A percentile compares a stretch with the other conserved stretches of the same genome.
These are phyloP conservation scores for Aplidium turbinatum DNA, from an alignment of 23 tunicate genomes.

Conservation along the genomic window DNA sequence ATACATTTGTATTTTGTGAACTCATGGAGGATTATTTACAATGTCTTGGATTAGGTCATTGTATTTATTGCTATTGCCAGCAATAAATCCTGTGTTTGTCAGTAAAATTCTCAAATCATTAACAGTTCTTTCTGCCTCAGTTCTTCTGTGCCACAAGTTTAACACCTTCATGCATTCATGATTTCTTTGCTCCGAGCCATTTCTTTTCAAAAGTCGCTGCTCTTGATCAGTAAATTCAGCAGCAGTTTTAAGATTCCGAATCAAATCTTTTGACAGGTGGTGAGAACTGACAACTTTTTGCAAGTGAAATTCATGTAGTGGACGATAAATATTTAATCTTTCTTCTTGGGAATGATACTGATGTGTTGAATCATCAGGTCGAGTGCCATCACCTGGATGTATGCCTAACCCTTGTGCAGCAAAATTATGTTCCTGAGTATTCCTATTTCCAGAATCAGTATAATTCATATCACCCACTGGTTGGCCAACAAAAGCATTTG, in stretches of 20 bases:
- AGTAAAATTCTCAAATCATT: constrained; percentile 15
- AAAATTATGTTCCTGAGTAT: no score
- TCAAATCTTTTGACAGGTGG: no score
- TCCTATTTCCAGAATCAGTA: no score
- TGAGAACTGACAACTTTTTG: no score
- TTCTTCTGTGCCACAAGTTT: not conserved
- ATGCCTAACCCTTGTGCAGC: no score
- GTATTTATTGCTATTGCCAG: not conserved
- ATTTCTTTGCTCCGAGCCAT: not conserved
- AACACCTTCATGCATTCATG: not conserved
- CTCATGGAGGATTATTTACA: not conserved
- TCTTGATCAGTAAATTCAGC: constrained; percentile 3
- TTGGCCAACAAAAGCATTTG: no score
- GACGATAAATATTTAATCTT: no score
- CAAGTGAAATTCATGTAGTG: no score
- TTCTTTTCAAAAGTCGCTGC: not conserved
- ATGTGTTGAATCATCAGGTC: no score
- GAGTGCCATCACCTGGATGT: no score
- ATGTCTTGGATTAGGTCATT: not conserved
- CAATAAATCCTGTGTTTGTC: not conserved
- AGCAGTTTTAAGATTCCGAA: not conserved
- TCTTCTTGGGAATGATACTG: no score
- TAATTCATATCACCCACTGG: no score
- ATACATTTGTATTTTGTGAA: not conserved
- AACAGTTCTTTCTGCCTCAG: not conserved